Base-by-base conservation (phyloP, 2,797 vertebrate species). In the Xiphophorus birchmanni region DNA sequence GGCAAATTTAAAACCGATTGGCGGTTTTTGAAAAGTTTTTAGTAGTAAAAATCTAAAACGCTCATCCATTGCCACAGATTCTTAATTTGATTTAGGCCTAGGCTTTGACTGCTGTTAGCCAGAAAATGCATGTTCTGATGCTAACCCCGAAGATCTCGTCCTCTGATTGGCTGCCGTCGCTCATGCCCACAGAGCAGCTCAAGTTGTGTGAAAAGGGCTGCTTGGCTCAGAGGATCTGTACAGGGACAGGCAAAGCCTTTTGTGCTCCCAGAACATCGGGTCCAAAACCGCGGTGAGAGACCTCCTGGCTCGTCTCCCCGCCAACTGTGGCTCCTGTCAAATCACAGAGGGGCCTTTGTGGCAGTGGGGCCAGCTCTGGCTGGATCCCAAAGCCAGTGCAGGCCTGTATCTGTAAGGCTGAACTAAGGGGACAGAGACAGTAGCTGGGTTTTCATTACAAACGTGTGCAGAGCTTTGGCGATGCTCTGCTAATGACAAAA, bases 261-360 rank as follows among this genome's bases (percentile, higher is more conserved):
- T 80, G 77, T 75, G 79, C 90, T 94, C 88, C 89, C 87, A 90
- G 85, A 89, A 93, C 93, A 89, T 83, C 23, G 60, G 74, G 82
- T 91, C 92, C 86, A 83, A 87, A 75, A 82, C 69, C 81, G 73
- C 52, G 78, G 84, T 83, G 82, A 40, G 45, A 65, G 85, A 82
- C 78, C 89, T 89, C 78, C 74, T 82, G 75, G 74, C 82, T 80
- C 79, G 13, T 75, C 83, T 86, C 89, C 87, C 83, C 87, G 76
- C 88, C 85, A 91, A 73, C 21, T 77, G 78, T 80, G 81, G 85
- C 89, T 91, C 80, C 86, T 75, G 80, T 84, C 86, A 84, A 91
- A 84, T 86, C 92, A 95, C 94, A 96, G 93, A 94, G 91, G 81
- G 81, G 0, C 86, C 95, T 94, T 96, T 96, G 95, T 96, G 92